These are phyloP conservation scores for Ochropleura plecta DNA, from an alignment of 2,888 invertebrate species.

Conservation along the genomic window DNA sequence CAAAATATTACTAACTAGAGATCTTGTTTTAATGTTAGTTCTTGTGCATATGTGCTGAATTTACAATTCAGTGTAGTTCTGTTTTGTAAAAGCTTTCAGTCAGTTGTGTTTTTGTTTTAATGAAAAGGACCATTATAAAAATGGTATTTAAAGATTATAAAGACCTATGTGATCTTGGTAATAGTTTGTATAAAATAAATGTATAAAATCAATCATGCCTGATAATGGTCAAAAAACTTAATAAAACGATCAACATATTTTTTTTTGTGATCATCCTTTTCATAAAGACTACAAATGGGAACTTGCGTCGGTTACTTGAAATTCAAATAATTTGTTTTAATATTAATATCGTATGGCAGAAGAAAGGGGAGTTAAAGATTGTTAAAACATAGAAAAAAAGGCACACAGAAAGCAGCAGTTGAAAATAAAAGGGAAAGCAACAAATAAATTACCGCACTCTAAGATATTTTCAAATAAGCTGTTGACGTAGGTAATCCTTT, in stretches of 20 bases:
- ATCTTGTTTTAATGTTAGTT: not conserved
- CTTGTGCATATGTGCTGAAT: conserved; percentile 17
- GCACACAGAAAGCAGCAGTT: conserved; percentile 62
- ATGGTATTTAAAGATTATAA: not conserved
- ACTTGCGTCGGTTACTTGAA: not conserved
- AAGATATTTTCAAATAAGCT: conserved; percentile 41
- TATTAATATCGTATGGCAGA: not conserved
- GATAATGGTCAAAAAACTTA: conserved; percentile 27
- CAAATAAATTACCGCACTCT: conserved; percentile 5
- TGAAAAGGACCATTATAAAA: not conserved
- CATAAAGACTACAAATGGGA: not conserved
- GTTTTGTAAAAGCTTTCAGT: not conserved
- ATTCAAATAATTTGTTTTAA: not conserved
- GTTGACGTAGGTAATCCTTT: conserved; percentile 29
- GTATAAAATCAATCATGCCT: conserved; percentile 1
- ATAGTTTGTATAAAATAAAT: conserved; percentile 57
- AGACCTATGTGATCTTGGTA: conserved; percentile 14
- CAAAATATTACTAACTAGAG: conserved; percentile 52
- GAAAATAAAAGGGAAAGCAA: conserved; percentile 44
- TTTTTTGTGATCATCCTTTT: not conserved
- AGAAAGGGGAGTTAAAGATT: conserved; percentile 14
- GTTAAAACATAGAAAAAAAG: conserved; percentile 42
- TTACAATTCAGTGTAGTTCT: conserved; percentile 1
- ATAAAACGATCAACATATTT: conserved; percentile 1
- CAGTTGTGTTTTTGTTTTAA: too few relatives aligned